phyloP scores from a whole-genome alignment of 2,888 invertebrate genomes.

The Patella depressa region DNA sequence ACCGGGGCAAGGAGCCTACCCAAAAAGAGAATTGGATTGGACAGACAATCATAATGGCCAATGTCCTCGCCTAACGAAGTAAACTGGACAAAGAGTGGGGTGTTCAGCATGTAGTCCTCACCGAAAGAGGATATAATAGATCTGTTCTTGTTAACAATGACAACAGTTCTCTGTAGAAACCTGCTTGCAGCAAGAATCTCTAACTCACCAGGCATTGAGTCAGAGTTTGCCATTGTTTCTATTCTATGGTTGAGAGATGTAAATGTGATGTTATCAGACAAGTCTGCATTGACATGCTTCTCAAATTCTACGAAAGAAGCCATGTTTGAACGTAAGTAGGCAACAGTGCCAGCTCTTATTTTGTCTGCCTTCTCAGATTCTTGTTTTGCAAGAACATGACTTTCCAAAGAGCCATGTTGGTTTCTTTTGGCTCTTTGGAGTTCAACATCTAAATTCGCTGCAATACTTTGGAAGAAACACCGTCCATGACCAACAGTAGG shows the following conservation, averaged over 20 bases:
- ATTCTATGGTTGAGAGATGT: background rate
- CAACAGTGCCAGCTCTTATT: background rate
- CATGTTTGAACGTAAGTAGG: background rate
- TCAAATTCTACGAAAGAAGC: background rate
- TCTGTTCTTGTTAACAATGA: background rate
- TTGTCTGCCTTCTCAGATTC: background rate
- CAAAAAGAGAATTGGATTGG: too few species aligned
- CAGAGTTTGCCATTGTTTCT: background rate
- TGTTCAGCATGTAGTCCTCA: background rate
- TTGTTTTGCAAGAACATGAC: background rate
- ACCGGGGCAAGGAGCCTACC: too few species aligned
- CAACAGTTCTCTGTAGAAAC: background rate
- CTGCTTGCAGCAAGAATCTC: background rate
- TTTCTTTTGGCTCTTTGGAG: background rate
- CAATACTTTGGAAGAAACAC: constrained; percentile 4
- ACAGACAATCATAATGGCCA: constrained; percentile 9
- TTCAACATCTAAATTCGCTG: background rate
- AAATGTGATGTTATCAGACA: background rate
- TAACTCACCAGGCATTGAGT: constrained; percentile 1
- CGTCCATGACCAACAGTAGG: background rate
- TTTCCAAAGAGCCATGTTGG: background rate
- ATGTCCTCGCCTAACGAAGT: background rate
- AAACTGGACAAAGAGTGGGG: background rate
- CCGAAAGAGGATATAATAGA: background rate
- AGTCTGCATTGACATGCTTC: background rate